Base-by-base conservation (phyloP, 1,140 invertebrate genomes). In the Platyscapa corneri region DNA sequence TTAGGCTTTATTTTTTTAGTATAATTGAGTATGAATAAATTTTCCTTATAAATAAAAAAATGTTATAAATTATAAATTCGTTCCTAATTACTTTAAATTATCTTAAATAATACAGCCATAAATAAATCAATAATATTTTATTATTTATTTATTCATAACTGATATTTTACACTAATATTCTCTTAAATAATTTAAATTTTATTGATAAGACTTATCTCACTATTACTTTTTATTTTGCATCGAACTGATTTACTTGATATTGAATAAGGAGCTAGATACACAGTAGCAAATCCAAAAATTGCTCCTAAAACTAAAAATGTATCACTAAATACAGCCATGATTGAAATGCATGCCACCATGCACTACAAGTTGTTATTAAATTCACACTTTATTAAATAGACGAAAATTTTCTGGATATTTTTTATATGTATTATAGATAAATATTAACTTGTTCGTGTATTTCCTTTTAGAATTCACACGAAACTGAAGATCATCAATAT, bases 281-380 rank as follows among this genome's bases (percentile, higher is more conserved):
- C 83, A 53, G 60, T 34, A 53, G 37, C 42, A 18, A 84, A 53
- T 5, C 83, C 83, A 5, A 79, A 46, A 53, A 84, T 7, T 3
- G 83, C 83, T 53, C 75, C 76, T 56, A 84, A 72, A 78, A 84
- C 34, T n/a, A 79, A 1, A 37, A 2, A 79, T 32, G 27, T 20
- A 84, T 79, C 76, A 79, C 76, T 56, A 53, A 30, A 34, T 23
- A 72, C 32, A 18, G 60, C 14, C 82, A 84, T 84, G 20, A 49
- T 84, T 65, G 18, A 3, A 67, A 67, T 37, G 18, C 42, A 64
- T 46, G 23, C 65, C 16, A 64, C 3, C 30, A 67, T 80, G 7
- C 27, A 34, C 18, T n/a, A 49, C n/a, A 18, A 32, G 6, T 32
- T 34, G 7, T 32, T 49, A 34, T n/a, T 49, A 72, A 70, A 74